These are phyloP conservation scores for Poeciliopsis paucimaculata DNA, from an alignment of 2,797 vertebrate species.

Conservation along the genomic window DNA sequence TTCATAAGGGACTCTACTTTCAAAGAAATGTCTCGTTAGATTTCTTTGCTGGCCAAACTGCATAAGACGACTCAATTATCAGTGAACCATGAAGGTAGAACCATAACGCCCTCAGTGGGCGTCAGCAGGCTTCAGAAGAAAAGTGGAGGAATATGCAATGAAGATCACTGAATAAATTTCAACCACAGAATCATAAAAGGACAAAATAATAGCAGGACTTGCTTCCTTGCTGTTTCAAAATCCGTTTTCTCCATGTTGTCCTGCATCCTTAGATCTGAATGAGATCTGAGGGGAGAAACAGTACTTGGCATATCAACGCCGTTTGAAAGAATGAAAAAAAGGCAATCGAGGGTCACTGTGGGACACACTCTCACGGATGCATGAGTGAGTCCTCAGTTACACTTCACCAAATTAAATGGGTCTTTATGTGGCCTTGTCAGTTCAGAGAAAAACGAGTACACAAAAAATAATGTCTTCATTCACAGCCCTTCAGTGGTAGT, in stretches of 20 bases:
- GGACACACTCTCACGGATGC: conserved; percentile 37
- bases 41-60: conserved; percentile 45
- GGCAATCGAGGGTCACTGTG: conserved; percentile 37
- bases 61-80: conserved; percentile 64
- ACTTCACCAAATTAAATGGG: conserved; percentile 64
- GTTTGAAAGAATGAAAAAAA: conserved; percentile 44
- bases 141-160: conserved; percentile 48
- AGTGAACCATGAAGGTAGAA: conserved; percentile 66
- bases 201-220: conserved; percentile 36
- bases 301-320: conserved; percentile 38
- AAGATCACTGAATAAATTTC: conserved; percentile 47
- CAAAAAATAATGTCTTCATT: conserved; percentile 27
- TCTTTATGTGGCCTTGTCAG: conserved; percentile 60
- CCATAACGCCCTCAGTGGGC: conserved; percentile 54
- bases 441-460: conserved; percentile 22
- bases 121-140: conserved; percentile 60
- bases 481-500: conserved; percentile 3
- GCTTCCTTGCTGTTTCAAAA: conserved; percentile 23
- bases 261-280: conserved; percentile 27
- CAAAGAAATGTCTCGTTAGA: conserved; percentile 56
- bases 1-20: conserved; percentile 53
- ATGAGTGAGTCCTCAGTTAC: conserved; percentile 60
- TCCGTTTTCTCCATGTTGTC: conserved; percentile 32
- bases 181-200: conserved; percentile 41
- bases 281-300: conserved; percentile 34